Evolutionary conservation across 2,113 vertebrate genomes (phyloP).

Genomic region (Gymnogyps californianus): DNA sequence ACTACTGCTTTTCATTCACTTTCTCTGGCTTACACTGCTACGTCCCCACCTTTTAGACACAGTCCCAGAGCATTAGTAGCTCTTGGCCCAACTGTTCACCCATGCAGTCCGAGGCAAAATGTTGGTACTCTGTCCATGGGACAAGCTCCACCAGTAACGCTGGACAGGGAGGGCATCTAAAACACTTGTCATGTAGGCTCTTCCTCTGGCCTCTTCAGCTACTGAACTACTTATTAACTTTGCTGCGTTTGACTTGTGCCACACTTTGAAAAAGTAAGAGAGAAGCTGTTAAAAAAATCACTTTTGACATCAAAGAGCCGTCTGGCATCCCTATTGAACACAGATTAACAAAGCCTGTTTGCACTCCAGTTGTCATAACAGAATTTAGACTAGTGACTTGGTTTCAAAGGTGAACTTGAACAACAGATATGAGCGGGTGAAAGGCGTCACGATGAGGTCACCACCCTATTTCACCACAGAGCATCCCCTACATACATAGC

Average conservation of each 20-base stretch:
- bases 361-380: conserved; percentile 7
- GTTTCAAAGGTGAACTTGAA: conserved; percentile 41
- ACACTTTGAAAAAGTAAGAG: background rate
- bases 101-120: background rate
- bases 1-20: background rate
- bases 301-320: background rate
- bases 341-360: background rate
- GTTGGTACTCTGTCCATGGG: background rate
- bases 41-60: background rate
- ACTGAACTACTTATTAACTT: background rate
- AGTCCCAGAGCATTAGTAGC: background rate
- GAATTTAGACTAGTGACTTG: background rate
- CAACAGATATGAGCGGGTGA: background rate
- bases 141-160: background rate
- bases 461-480: background rate
- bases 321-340: background rate
- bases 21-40: background rate
- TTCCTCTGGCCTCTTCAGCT: background rate
- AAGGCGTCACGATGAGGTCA: background rate
- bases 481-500: background rate
- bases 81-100: background rate
- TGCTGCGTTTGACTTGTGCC: background rate
- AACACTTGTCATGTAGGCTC: background rate
- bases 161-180: background rate
- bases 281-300: background rate